Evolutionary conservation across 2,113 vertebrate species (phyloP).

Genomic region (Oophaga pumilio): DNA sequence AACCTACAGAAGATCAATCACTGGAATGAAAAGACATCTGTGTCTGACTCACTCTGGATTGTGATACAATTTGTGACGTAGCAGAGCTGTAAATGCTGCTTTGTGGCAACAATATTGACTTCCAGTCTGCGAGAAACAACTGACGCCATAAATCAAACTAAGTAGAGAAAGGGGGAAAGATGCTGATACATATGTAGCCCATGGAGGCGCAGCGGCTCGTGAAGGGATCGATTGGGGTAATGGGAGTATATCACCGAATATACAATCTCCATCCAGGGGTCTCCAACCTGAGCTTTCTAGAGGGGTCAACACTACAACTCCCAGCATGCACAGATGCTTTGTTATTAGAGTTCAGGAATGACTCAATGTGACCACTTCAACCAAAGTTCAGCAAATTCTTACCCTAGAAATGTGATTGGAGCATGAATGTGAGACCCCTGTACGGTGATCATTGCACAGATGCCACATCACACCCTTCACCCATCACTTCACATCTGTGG

Average conservation of each 20-base stretch:
- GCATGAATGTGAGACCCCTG: too few relatives aligned
- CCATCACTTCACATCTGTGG: too few relatives aligned
- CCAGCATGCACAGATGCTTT: background rate
- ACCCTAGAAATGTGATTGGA: too few relatives aligned
- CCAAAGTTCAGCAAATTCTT: too few relatives aligned
- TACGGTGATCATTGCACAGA: too few relatives aligned
- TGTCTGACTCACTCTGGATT: background rate
- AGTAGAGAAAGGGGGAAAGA: background rate
- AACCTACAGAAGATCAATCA: conserved; percentile 9
- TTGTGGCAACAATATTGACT: conserved; percentile 6
- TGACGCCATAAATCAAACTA: background rate
- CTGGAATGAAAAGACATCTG: background rate
- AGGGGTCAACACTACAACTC: background rate
- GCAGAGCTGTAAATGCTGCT: background rate
- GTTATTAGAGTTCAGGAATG: too few relatives aligned
- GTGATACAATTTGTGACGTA: conserved; percentile 15
- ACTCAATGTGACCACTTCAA: too few relatives aligned
- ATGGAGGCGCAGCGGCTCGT: background rate
- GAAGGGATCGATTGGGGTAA: background rate
- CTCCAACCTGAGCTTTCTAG: background rate
- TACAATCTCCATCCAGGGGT: background rate
- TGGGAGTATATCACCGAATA: background rate
- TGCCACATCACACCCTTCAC: too few relatives aligned
- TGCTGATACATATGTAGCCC: background rate
- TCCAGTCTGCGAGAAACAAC: background rate